A percentile compares a stretch with the other conserved stretches of the same genome.
These are phyloP conservation scores for Unio delphinus DNA, from an alignment of 2,888 invertebrate species.

Conservation along the genomic window DNA sequence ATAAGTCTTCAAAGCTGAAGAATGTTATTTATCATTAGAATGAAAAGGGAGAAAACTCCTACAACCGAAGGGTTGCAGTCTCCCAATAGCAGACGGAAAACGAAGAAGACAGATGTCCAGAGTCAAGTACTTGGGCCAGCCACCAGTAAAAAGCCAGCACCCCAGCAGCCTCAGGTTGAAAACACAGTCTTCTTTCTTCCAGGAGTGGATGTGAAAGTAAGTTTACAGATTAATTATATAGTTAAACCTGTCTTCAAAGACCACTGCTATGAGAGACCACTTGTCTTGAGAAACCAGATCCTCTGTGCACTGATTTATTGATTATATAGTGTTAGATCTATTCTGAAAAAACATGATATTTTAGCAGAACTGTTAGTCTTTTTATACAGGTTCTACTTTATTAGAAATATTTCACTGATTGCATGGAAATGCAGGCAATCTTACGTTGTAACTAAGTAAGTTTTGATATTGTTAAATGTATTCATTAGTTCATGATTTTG, in stretches of 20 bases:
- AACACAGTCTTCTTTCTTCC: slow-evolving; percentile 71
- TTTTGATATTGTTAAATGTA: no score
- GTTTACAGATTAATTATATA: slow-evolving; percentile 1
- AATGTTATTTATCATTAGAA: slow-evolving; percentile 8
- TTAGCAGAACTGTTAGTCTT: no score
- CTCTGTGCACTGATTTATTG: not conserved
- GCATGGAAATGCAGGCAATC: no score
- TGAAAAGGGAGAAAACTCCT: slow-evolving; percentile 46
- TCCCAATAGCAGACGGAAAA: slow-evolving; percentile 34
- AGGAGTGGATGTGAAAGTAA: slow-evolving; percentile 70
- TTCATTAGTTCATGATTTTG: no score
- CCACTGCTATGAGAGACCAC: no score
- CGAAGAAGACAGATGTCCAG: slow-evolving; percentile 48
- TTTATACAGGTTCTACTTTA: no score
- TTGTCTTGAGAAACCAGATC: not conserved
- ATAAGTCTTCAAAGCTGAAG: no score
- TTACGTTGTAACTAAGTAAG: no score
- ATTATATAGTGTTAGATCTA: no score
- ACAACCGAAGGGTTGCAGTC: slow-evolving; percentile 25
- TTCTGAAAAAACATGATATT: no score
- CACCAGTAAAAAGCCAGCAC: slow-evolving; percentile 29
- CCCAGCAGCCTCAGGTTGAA: slow-evolving; percentile 44
- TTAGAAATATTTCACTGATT: no score
- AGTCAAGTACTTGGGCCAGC: slow-evolving; percentile 16
- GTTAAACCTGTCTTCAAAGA: no score